Conservation (phyloP, 2,113 vertebrate species). For the Ctenodactylus gundi region DNA sequence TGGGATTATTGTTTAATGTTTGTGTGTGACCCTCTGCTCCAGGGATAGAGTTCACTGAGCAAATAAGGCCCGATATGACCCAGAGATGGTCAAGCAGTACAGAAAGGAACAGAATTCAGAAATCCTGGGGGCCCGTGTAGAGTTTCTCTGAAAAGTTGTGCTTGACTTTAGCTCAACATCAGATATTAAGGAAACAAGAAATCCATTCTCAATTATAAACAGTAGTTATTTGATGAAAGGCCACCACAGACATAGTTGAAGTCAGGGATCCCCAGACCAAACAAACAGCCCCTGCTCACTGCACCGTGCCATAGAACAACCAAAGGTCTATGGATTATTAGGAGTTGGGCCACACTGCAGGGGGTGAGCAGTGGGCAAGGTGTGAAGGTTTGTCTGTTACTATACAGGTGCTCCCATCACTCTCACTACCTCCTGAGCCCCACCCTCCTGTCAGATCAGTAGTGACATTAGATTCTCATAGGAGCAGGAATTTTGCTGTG, state of each 20-base stretch:
- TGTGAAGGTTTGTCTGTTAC: too few relatives aligned
- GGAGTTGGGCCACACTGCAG: too few relatives aligned
- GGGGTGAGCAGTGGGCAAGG: too few relatives aligned
- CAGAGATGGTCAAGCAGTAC: not conserved
- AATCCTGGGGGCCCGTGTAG: not conserved
- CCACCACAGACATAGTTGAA: not conserved
- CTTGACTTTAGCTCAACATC: not conserved
- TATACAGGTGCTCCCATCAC: too few relatives aligned
- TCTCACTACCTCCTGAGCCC: too few relatives aligned
- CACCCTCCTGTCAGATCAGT: too few relatives aligned
- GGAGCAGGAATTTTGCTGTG: too few relatives aligned
- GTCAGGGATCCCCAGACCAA: too few relatives aligned
- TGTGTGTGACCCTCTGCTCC: not conserved
- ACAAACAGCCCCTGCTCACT: too few relatives aligned
- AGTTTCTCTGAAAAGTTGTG: not conserved
- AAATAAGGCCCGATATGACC: not conserved
- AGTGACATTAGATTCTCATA: too few relatives aligned
- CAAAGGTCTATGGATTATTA: too few relatives aligned
- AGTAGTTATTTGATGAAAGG: not conserved
- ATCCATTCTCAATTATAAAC: slow-evolving; percentile 13
- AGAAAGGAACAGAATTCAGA: not conserved
- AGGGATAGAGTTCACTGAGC: not conserved
- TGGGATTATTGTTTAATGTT: not conserved
- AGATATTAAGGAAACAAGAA: slow-evolving; percentile 8
- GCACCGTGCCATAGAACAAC: too few relatives aligned